Evolutionary conservation across 2,113 vertebrate species (phyloP).

Genomic region (Aix galericulata): DNA sequence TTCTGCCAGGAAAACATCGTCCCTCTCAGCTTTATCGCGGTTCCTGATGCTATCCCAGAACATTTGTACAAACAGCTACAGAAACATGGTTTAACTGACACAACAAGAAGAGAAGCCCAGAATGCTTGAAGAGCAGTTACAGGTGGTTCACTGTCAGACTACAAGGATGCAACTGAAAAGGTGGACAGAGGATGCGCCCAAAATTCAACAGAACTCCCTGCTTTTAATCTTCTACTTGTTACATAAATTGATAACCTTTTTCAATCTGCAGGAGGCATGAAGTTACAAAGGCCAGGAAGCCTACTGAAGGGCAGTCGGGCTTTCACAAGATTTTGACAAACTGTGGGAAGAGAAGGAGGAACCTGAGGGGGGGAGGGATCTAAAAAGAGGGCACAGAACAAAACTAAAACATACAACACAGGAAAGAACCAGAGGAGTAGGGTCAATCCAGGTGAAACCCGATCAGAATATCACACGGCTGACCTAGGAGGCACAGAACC

Average conservation of each 20-base stretch:
- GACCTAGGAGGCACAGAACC: neutral
- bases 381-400: neutral
- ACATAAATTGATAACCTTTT: neutral
- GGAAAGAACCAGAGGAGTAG: neutral
- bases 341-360: neutral
- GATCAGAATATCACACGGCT: neutral
- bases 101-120: neutral
- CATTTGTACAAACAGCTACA: neutral
- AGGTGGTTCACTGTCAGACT: neutral
- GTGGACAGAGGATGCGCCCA: neutral
- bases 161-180: fast-evolving
- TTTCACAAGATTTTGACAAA: neutral
- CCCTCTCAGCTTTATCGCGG: neutral
- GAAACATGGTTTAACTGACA: neutral
- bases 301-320: neutral
- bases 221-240: neutral
- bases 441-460: neutral
- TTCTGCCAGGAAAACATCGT: neutral
- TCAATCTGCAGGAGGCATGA: neutral
- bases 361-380: neutral
- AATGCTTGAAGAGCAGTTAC: too few species aligned
- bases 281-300: neutral
- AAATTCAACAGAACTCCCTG: neutral
- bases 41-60: neutral
- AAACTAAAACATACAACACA: neutral